phyloP scores from a whole-genome alignment of 2,888 invertebrate species.

The Diplolepis rosae region DNA sequence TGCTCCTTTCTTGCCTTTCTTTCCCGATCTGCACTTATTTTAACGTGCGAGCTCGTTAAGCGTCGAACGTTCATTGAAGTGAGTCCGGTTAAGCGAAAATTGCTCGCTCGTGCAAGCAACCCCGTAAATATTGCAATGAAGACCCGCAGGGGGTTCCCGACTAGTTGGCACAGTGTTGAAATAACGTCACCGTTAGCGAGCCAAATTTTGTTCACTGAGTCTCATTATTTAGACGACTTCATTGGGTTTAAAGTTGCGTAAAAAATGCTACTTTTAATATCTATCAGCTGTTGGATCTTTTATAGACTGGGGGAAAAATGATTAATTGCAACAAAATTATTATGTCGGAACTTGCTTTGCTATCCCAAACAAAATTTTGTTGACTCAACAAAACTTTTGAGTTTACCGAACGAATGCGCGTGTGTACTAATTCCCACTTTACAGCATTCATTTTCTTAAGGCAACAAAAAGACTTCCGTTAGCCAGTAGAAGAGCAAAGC shows the following conservation, averaged over 20 bases:
- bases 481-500: too few species aligned
- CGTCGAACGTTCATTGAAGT: conserved; percentile 63
- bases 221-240: background rate
- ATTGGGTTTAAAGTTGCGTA: background rate
- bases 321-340: too few species aligned
- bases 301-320: too few species aligned
- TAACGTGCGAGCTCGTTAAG: conserved; percentile 50
- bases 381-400: too few species aligned
- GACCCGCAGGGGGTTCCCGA: conserved; percentile 54
- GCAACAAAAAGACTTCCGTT: too few species aligned
- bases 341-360: too few species aligned
- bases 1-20: conserved; percentile 28
- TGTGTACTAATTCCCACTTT: too few species aligned
- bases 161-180: conserved; percentile 36
- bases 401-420: too few species aligned
- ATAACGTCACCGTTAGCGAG: conserved; percentile 28
- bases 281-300: too few species aligned
- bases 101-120: conserved; percentile 67
- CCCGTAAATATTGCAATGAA: conserved; percentile 67
- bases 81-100: conserved; percentile 66
- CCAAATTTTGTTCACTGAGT: conserved; percentile 28
- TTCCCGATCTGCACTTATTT: conserved; percentile 46
- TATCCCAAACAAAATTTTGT: too few species aligned
- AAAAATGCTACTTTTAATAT: too few species aligned
- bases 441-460: too few species aligned